phyloP scores from a whole-genome alignment of 2,113 vertebrate species.

The Fregata magnificens region DNA sequence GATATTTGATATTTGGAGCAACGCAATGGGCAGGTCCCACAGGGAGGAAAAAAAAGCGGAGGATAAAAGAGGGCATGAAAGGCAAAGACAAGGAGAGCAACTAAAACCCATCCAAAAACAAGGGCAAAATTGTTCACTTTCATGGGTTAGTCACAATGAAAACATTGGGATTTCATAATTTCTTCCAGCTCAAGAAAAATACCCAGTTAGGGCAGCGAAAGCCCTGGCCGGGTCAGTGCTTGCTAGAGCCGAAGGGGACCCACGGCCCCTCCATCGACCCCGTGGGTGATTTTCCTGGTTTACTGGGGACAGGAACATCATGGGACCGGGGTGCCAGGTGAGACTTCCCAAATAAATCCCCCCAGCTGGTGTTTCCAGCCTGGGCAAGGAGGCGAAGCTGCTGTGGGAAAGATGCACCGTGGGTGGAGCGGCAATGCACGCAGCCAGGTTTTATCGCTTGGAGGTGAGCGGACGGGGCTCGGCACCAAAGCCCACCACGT shows the following conservation, averaged over 20 bases:
- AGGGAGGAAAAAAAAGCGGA: background rate
- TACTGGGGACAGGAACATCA: background rate
- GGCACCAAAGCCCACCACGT: accelerated
- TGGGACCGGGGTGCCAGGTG: accelerated
- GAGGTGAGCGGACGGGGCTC: accelerated
- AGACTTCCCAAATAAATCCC: background rate
- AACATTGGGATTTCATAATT: constrained; percentile 52
- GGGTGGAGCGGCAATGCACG: background rate
- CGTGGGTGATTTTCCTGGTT: background rate
- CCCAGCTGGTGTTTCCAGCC: background rate
- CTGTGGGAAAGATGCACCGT: background rate
- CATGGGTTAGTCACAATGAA: constrained; percentile 45
- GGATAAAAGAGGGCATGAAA: background rate
- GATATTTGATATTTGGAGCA: background rate
- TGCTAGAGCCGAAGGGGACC: background rate
- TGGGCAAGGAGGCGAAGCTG: background rate
- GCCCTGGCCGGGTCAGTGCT: background rate
- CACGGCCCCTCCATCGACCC: background rate
- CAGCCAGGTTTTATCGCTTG: background rate
- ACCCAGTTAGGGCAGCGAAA: background rate
- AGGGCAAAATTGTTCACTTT: constrained; percentile 43
- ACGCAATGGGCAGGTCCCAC: accelerated
- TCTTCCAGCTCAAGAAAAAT: constrained; percentile 44
- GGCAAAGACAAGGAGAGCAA: background rate
- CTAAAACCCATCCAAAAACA: background rate